Base-by-base conservation (phyloP, 2,888 invertebrate genomes). In the Odontocolon sp. region DNA sequence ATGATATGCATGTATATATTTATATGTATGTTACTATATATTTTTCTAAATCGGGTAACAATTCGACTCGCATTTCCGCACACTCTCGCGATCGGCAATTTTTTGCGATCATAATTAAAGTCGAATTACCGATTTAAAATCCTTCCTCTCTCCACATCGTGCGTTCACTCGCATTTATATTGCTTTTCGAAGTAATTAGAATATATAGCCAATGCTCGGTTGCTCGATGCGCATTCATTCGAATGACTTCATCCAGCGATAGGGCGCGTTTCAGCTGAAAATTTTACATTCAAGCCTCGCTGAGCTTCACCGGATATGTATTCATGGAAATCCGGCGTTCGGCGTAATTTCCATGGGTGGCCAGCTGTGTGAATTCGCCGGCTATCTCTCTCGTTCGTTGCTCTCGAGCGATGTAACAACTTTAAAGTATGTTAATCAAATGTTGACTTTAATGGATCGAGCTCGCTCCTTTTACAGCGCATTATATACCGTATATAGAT, bases 391-490 rank as follows among this genome's bases (percentile, higher is more conserved):
- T 16, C 21, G 3, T 9, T 18, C 33, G 26, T 47, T 23, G 33
- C 23, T 33, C 0, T 14, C 63, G 4, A 0, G 23, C 23, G 14
- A 9, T 14, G 14, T 11, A 47, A 47, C 33, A 36, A 63, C 33
- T 63, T 63, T 26, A 47, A 36, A 63, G 36, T 63, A 36, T 50
- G 47, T 50, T 50, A 36, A 47, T 47, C 14, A 36, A 63, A 63
- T 36, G 47, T 63, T 36, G 36, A 23, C 9, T 47, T 63, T 23
- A 36, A 63, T 50, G 33, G 23, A 63, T 14, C 36, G 36, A 33
- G 8, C 33, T 4, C 23, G 21, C 11, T 8, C 11, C 14, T 8
- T 8, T 0, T 6, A 36, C 18, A 8, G 3, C 4, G 33, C 3
- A 16, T 54, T 3, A 5, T 23, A 26, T 36, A 6, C 33, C 1